phyloP scores from a whole-genome alignment of 2,113 vertebrate genomes.

The Piaya cayana region DNA sequence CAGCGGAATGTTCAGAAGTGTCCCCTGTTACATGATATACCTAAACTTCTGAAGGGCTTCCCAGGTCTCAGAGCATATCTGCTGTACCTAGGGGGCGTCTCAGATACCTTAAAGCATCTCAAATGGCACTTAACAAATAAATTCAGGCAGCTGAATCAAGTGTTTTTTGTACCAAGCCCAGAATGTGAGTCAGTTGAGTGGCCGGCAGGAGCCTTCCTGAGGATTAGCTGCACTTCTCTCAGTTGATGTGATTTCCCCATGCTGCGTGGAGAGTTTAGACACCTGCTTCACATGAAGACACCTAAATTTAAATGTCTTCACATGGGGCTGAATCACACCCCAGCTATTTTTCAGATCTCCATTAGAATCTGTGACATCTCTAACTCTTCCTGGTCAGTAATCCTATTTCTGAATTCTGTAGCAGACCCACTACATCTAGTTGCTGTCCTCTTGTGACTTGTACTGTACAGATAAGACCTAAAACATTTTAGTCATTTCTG shows the following conservation, averaged over 20 bases:
- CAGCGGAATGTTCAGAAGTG: not conserved
- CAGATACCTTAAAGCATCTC: conserved; percentile 32
- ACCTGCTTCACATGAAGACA: not conserved
- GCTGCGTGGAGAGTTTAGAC: not conserved
- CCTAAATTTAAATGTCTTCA: not conserved
- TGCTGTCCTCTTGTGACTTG: not conserved
- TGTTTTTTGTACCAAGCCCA: not conserved
- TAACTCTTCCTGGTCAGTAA: not conserved
- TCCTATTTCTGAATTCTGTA: not conserved
- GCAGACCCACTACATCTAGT: not conserved
- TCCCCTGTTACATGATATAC: not conserved
- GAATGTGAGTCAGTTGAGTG: not conserved
- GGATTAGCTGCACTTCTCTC: conserved; percentile 31
- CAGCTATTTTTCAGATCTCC: not conserved
- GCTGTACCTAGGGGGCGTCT: not conserved
- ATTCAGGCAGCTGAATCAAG: not conserved
- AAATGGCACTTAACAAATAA: not conserved
- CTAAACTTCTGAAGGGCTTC: not conserved
- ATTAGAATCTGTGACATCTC: not conserved
- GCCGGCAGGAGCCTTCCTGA: not conserved
- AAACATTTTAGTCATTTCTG: not conserved
- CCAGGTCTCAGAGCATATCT: not conserved
- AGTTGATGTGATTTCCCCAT: not conserved
- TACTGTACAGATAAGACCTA: not conserved
- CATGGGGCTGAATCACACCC: not conserved